These are phyloP conservation scores for Ophion obscuratus DNA, from an alignment of 2,888 invertebrate species.

Conservation along the genomic window DNA sequence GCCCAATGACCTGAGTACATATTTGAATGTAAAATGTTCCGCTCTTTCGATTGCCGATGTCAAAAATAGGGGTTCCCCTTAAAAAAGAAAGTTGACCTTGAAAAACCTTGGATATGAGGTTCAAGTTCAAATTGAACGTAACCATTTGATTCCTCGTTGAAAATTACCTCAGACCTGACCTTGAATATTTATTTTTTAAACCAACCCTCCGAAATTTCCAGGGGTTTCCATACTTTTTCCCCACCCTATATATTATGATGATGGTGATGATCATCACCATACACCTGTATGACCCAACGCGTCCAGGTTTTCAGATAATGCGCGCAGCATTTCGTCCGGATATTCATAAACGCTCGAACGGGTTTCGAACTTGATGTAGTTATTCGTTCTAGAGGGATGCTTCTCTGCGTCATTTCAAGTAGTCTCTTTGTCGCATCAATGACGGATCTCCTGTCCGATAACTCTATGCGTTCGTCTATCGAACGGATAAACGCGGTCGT, in stretches of 20 bases:
- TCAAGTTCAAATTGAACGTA: no score
- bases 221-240: no score
- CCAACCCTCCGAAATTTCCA: no score
- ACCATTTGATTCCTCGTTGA: no score
- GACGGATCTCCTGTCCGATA: constrained; percentile 60
- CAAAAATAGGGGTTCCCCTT: no score
- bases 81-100: no score
- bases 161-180: no score
- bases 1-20: no score
- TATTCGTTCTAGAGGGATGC: not conserved
- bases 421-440: constrained; percentile 44
- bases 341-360: not conserved
- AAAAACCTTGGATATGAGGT: no score
- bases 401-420: constrained; percentile 11
- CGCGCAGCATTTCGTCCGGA: not conserved
- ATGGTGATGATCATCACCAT: constrained; percentile 1
- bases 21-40: no score
- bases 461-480: constrained; percentile 63
- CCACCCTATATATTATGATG: not conserved
- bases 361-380: not conserved
- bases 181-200: no score
- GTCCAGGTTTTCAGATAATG: constrained; percentile 13
- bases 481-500: constrained; percentile 73
- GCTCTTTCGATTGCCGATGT: no score
- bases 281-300: constrained; percentile 27